phyloP scores from a whole-genome alignment of 2,797 vertebrate species.

The Hydrocynus forskahlii region DNA sequence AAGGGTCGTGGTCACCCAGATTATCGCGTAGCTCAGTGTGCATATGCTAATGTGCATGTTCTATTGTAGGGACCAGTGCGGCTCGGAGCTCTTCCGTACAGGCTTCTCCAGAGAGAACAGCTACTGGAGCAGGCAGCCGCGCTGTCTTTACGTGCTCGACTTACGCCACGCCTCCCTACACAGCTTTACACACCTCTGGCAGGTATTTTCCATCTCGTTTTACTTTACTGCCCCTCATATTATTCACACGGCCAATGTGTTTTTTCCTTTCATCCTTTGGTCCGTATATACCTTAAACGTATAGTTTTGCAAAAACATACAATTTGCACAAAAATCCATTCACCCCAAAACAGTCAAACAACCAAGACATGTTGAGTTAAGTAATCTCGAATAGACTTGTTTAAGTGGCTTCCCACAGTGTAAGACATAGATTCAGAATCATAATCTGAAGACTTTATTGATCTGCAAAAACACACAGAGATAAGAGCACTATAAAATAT shows the following conservation, averaged over 20 bases:
- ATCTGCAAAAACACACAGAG: no score
- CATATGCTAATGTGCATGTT: conserved; percentile 56
- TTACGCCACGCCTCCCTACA: conserved; percentile 48
- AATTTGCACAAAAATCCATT: no score
- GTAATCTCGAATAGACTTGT: no score
- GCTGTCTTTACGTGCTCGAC: conserved; percentile 57
- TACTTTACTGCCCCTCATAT: conserved; percentile 18
- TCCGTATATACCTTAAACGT: no score
- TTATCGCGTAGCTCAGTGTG: neutral
- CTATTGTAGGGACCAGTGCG: conserved; percentile 62
- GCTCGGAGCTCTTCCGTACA: conserved; percentile 58
- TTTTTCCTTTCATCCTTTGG: neutral
- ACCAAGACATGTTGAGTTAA: no score
- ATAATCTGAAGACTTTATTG: no score
- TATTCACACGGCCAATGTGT: neutral
- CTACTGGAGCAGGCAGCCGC: conserved; percentile 59
- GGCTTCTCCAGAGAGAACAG: conserved; percentile 60
- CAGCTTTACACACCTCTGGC: conserved; percentile 55
- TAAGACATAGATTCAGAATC: no score
- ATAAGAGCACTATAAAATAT: no score
- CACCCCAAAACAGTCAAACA: no score
- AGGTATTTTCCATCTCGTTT: conserved; percentile 63
- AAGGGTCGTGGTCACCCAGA: conserved; percentile 7
- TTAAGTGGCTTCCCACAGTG: no score
- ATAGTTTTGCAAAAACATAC: no score